Conservation (phyloP, 2,797 vertebrate species). For the Molossus alvarezi region DNA sequence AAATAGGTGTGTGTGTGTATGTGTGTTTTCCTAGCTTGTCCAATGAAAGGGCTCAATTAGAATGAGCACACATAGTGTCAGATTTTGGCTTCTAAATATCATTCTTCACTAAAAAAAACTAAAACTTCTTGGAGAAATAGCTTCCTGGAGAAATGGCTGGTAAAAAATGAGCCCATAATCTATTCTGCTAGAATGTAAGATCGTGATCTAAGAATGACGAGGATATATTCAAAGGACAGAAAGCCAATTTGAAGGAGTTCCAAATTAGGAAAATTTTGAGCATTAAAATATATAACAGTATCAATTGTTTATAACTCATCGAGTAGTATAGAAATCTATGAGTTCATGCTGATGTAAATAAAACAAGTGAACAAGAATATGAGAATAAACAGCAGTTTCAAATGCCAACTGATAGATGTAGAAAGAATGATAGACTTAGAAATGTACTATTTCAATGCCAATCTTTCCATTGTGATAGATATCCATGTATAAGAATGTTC, state of each 20-base stretch:
- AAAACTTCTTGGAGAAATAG: background rate
- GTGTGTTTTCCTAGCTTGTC: background rate
- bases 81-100: background rate
- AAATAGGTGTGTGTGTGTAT: background rate
- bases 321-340: background rate
- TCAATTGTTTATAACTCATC: background rate
- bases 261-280: background rate
- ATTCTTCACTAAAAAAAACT: background rate
- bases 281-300: slow-evolving; percentile 6
- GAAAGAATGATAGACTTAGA: background rate
- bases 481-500: background rate
- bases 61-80: background rate
- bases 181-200: background rate
- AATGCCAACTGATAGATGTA: background rate
- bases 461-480: background rate
- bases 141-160: background rate
- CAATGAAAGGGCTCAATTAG: background rate
- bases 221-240: background rate
- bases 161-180: background rate
- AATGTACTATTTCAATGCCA: slow-evolving; percentile 1
- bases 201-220: background rate
- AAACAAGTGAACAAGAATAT: background rate
- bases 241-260: background rate
- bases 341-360: background rate
- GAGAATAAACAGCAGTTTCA: background rate